A percentile compares a stretch with the other conserved stretches of the same genome.
Conservation (phyloP, 2,113 vertebrate species). For the Heptranchias perlo region DNA sequence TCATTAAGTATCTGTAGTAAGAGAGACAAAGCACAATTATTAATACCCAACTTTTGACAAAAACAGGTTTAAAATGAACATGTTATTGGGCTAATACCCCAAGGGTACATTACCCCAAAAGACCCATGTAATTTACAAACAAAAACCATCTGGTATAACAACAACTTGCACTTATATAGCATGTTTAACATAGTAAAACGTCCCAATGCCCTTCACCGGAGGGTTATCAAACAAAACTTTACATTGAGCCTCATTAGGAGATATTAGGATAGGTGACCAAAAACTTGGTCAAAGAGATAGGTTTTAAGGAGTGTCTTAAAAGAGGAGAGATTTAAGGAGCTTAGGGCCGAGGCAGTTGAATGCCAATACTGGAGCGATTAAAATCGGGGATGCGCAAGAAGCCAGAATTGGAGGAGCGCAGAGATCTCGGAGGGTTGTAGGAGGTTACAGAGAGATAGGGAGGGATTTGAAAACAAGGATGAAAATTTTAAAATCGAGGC, state of each 20-base stretch:
- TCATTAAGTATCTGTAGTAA: conserved; percentile 65
- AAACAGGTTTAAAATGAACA: background rate
- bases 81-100: background rate
- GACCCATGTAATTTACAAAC: background rate
- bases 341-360: too few species aligned
- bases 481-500: background rate
- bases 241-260: background rate
- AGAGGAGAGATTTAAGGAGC: background rate
- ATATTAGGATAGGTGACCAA: background rate
- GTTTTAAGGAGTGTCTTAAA: background rate
- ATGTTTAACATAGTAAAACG: background rate
- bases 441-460: background rate
- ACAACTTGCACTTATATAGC: background rate
- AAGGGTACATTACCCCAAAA: background rate
- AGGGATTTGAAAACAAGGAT: background rate
- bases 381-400: background rate
- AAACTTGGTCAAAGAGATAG: background rate
- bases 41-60: background rate
- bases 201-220: background rate
- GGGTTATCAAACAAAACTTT: background rate
- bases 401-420: background rate
- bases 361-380: background rate
- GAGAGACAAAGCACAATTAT: background rate
- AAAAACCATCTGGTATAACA: background rate
- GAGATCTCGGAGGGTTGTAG: background rate